Evolutionary conservation across 2,888 invertebrate genomes (phyloP), one percentile per base, ranked within the genome.

Genomic region (Itoplectis maculator): DNA sequence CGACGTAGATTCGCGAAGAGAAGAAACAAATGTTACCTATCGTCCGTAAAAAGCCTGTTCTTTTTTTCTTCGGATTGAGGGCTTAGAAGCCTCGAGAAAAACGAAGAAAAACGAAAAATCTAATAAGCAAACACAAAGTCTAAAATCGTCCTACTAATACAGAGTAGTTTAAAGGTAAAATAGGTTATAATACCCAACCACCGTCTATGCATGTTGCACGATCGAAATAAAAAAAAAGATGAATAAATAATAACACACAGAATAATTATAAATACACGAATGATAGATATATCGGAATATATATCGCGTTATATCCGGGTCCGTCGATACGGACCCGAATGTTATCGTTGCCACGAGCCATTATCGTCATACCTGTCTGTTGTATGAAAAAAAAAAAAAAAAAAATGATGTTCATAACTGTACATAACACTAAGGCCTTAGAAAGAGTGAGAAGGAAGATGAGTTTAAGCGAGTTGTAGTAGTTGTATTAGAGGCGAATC

Each of bases 401-500:
- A n/a, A n/a, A 49, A 69, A 83, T 63, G 56, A 89, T 89, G 88
- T 88, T 88, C 80, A 89, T 88, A 89, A 88, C 75, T 88, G 88
- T 88, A 88, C 81, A 88, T 88, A 88, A 88, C 87, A 88, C 87
- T 88, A 86, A 87, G 75, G 88, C 88, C 88, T 88, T 87, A 87
- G 86, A 83, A 40, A 56, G 81, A 85, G 79, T 78, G 84, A 81
- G 72, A 77, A 70, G 56, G 76, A 69, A 65, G 69, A 72, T 35
- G 56, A 72, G 42, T 61, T n/a, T n/a, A 66, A 59, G 70, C 70
- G 23, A 81, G 80, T 78, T 29, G 18, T 45, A 59, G 29, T 65
- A 54, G 29, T 54, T 69, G n/a, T n/a, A 61, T 76, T 65, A 29
- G 23, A 75, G 74, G 35, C 47, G 45, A 73, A 73, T 42, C 45